Evolutionary conservation across 2,888 invertebrate species (phyloP).

Genomic region (Rhimphoctona megacephalus): DNA sequence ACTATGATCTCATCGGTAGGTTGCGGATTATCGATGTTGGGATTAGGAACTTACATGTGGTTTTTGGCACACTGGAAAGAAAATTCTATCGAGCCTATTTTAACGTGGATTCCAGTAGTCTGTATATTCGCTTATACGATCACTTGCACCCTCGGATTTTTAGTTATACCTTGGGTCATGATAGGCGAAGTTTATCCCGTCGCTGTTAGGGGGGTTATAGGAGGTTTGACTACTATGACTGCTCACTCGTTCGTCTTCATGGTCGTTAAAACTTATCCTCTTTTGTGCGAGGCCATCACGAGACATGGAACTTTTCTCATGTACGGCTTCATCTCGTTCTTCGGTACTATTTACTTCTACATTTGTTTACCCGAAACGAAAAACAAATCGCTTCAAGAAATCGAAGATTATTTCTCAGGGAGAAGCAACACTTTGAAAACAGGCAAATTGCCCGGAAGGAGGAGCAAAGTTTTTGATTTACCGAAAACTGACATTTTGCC

Average conservation of each 20-base stretch:
- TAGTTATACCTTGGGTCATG: conserved; percentile 91
- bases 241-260: conserved; percentile 89
- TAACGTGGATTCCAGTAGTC: conserved; percentile 88
- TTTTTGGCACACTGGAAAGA: conserved; percentile 86
- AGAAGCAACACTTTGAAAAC: conserved; percentile 86
- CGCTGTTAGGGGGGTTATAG: conserved; percentile 89
- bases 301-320: conserved; percentile 88
- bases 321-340: conserved; percentile 88
- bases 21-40: conserved; percentile 88
- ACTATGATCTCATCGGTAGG: conserved; percentile 88
- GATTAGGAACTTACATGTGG: conserved; percentile 88
- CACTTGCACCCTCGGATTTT: conserved; percentile 88
- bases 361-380: conserved; percentile 89
- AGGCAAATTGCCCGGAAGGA: conserved; percentile 71
- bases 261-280: conserved; percentile 89
- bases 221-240: conserved; percentile 89
- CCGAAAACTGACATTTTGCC: conserved; percentile 80
- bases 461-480: conserved; percentile 75
- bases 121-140: conserved; percentile 88
- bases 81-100: conserved; percentile 82
- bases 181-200: conserved; percentile 90
- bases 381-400: conserved; percentile 89
- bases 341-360: conserved; percentile 88
- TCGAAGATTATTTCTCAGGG: conserved; percentile 90
- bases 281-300: conserved; percentile 85